A percentile compares a stretch with the other conserved stretches of the same genome.
phyloP scores from a whole-genome alignment of 2,888 invertebrate species.

The Andrena flavipes region DNA sequence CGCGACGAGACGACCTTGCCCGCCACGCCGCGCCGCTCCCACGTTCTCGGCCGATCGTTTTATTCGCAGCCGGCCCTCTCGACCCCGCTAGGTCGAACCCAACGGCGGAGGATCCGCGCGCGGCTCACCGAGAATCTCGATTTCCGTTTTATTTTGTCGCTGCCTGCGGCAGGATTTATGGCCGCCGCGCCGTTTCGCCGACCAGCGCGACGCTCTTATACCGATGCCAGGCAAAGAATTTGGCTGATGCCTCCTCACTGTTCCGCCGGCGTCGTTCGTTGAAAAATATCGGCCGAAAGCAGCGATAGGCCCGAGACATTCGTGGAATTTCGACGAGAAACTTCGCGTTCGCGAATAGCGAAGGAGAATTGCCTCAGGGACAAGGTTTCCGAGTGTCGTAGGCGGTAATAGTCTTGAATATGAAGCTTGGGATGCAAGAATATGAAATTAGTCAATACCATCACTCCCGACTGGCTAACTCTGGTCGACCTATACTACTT shows the following conservation, averaged over 20 bases:
- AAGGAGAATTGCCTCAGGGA: neutral
- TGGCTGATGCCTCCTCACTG: slow-evolving; percentile 37
- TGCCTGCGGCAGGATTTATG: slow-evolving; percentile 63
- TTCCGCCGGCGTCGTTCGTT: slow-evolving; percentile 54
- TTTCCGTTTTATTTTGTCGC: slow-evolving; percentile 72
- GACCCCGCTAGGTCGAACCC: slow-evolving; percentile 47
- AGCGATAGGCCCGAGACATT: slow-evolving; percentile 4
- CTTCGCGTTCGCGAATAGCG: neutral
- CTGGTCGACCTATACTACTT: too few relatives aligned
- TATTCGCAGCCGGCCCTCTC: slow-evolving; percentile 55
- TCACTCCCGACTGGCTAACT: too few relatives aligned
- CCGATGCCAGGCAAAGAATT: slow-evolving; percentile 61
- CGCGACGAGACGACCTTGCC: slow-evolving; percentile 61
- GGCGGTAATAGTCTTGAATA: neutral
- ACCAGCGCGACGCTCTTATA: slow-evolving; percentile 53
- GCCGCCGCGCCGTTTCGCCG: slow-evolving; percentile 59
- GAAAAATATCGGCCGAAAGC: slow-evolving; percentile 49
- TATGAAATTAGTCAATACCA: too few relatives aligned
- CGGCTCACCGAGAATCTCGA: slow-evolving; percentile 68
- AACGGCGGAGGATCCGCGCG: slow-evolving; percentile 41
- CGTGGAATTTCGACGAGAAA: slow-evolving; percentile 6
- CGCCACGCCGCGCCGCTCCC: slow-evolving; percentile 34
- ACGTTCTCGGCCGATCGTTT: slow-evolving; percentile 56
- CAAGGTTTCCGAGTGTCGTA: neutral
- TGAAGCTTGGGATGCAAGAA: too few relatives aligned